phyloP scores from a whole-genome alignment of 2,888 invertebrate species.

The Sesamia inferens region DNA sequence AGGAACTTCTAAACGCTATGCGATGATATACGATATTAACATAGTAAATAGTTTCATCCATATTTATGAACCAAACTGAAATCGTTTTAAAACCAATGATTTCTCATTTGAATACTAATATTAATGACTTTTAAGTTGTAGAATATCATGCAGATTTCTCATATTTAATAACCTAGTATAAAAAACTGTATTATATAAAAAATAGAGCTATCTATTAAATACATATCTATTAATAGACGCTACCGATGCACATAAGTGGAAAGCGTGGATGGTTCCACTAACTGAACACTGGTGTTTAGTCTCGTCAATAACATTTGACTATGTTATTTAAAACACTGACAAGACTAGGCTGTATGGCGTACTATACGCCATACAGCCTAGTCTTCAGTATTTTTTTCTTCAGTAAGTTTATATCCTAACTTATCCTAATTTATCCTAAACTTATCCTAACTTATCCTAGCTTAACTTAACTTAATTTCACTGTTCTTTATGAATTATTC shows the following conservation, averaged over 20 bases:
- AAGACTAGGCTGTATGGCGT: no score
- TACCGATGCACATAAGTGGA: neutral
- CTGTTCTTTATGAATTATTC: no score
- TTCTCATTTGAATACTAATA: neutral
- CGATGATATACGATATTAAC: neutral
- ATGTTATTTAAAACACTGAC: neutral
- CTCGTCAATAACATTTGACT: conserved; percentile 23
- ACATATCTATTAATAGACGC: conserved; percentile 8
- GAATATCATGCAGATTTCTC: neutral
- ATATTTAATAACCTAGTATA: neutral
- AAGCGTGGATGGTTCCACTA: neutral
- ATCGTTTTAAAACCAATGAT: neutral
- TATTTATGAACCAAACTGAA: neutral
- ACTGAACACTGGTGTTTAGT: conserved; percentile 1
- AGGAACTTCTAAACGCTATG: neutral
- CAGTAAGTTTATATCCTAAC: no score
- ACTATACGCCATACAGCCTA: no score
- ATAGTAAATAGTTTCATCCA: conserved; percentile 12
- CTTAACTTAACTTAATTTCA: no score
- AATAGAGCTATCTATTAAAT: neutral
- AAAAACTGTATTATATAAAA: neutral
- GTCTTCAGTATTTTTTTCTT: no score
- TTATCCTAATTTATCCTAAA: no score
- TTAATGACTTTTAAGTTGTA: neutral
- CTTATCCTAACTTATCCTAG: no score